Percentiles rank a stretch among this genome's conserved stretches.
Conservation (phyloP, 2,113 vertebrate genomes). For the Pungitius pungitius region DNA sequence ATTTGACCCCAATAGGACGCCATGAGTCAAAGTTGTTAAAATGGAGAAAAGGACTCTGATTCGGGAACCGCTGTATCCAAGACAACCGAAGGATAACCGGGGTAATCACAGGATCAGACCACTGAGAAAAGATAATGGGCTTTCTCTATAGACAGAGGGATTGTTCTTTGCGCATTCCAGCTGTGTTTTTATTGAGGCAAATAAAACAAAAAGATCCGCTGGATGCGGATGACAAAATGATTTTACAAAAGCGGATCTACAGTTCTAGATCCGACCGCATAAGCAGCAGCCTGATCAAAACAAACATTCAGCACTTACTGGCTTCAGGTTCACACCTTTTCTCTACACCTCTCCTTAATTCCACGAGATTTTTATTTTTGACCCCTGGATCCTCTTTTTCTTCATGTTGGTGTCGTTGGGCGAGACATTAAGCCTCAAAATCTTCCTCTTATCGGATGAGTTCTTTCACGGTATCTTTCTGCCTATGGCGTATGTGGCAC, state of each 20-base stretch:
- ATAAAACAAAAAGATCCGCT: conserved; percentile 17
- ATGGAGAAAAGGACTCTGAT: background rate
- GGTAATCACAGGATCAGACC: background rate
- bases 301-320: background rate
- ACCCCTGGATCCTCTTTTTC: background rate
- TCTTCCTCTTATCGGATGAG: background rate
- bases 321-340: background rate
- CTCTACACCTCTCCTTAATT: background rate
- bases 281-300: conserved; percentile 43
- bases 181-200: background rate
- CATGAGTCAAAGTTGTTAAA: background rate
- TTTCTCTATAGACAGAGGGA: background rate
- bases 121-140: background rate
- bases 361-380: background rate
- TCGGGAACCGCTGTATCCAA: conserved; percentile 1
- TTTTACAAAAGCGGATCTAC: conserved; percentile 21
- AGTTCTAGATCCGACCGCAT: conserved; percentile 15
- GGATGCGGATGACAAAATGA: background rate
- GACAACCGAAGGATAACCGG: background rate
- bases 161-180: background rate
- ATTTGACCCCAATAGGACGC: background rate
- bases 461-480: background rate
- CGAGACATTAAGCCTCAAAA: background rate
- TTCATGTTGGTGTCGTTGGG: background rate
- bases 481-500: background rate